Percentiles rank a stretch among this genome's conserved stretches.
Conservation (phyloP, 2,888 invertebrate species). For the Ectobius pallidus region DNA sequence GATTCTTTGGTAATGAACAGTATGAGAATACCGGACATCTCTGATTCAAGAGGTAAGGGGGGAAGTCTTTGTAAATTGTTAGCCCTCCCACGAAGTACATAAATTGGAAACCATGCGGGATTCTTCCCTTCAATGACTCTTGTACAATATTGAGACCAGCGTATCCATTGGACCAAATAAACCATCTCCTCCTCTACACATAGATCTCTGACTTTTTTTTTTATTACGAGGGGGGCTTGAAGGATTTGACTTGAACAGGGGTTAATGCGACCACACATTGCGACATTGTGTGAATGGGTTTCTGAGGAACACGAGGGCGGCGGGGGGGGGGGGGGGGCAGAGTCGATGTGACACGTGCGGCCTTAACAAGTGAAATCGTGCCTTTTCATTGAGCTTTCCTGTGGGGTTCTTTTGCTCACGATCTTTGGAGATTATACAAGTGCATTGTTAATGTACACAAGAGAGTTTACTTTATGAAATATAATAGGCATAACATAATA, state of each 20-base stretch:
- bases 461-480: too few species aligned
- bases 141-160: background rate
- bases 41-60: too few species aligned
- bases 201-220: background rate
- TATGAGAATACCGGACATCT: too few species aligned
- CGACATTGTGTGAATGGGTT: background rate
- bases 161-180: background rate
- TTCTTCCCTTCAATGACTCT: background rate
- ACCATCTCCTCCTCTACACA: background rate
- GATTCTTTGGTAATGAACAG: too few species aligned
- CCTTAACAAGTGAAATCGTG: background rate
- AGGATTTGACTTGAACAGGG: background rate
- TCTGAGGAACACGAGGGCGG: too few species aligned
- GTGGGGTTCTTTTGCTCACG: too few species aligned
- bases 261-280: conserved; percentile 17
- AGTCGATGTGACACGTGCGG: background rate
- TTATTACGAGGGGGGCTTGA: background rate
- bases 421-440: too few species aligned
- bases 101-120: conserved; percentile 11
- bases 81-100: conserved; percentile 11
- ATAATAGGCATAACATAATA: too few species aligned
- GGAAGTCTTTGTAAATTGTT: too few species aligned
- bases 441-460: too few species aligned
- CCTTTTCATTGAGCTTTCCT: background rate
- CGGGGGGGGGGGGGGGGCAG: background rate